Base-by-base conservation (phyloP, 1,140 invertebrate genomes). In the Meloidogyne hapla region DNA sequence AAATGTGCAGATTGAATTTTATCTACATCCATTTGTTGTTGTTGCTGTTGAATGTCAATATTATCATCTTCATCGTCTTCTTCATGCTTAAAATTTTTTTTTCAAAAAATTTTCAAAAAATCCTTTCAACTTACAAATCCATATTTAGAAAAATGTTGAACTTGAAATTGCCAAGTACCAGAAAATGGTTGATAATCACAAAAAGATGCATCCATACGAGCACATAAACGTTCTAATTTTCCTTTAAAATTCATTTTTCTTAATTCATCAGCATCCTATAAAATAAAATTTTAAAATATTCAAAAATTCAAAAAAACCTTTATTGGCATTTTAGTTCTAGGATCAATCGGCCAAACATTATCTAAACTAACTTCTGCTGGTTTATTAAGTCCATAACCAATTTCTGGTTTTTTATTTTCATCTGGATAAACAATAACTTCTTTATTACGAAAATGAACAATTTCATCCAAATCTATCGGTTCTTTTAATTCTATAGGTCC, bases 101-200 rank as follows among this genome's bases (percentile, higher is more conserved):
- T 65, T 86, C 80, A 48, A 79, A 81, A 62, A 62, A 69, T 33
- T 65, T 28, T 63, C 21, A 80, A 5, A 33, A 33, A 33, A 33
- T 33, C 8, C 8, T 33, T 1, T 21, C 26, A 68, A 83, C 96
- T 94, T 74, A 92, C 92, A 9, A 96, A 88, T 2, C 94, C 94
- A 88, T 98, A 98, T 87, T 97, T 97, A 0, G 94, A 96, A 88
- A 98, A 98, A 89, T 98, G 95, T 77, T 76, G 84, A 79, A 93
- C 92, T 87, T 92, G 92, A 88, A 91, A 91, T 62, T 91, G 94
- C 96, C 96, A 99, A 23, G 94, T 95, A 10, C 96, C 96, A 56
- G 94, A 96, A 86, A 94, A 92, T 0, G 95, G 93, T 1, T 93
- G 90, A 88, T 98, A 99, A 84, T 98, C 95, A 18, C 96, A 91